Evolutionary conservation across 2,113 vertebrate species (phyloP), one percentile per base, ranked within the genome.

Genomic region (Nycticebus coucang): DNA sequence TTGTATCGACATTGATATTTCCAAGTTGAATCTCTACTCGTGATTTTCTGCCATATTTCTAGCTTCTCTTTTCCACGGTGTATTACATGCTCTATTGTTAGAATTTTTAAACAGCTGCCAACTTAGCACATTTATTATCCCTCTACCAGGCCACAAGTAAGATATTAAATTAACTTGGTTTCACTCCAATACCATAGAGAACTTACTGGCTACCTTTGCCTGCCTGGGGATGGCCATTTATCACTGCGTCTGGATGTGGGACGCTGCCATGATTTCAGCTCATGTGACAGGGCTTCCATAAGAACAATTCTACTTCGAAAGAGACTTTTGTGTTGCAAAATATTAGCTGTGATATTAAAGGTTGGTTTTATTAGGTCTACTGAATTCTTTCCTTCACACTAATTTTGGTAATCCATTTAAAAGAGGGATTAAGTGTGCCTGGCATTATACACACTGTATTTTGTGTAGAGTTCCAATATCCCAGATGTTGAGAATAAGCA

Each of bases 21-120:
- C 94, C 71, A 93, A 96, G 50, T 28, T 97, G 97, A 98, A 96
- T 95, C 93, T 95, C 81, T 91, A 62, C 91, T 95, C 87, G 92
- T n/a, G n/a, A 87, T 24, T 97, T 96, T 55, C 69, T 97, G 90
- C 80, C 77, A 81, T 93, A 96, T 74, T 97, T 89, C 13, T 97
- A 97, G 87, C 60, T 4, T 93, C 30, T 90, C 96, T 80, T 95
- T 98, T 94, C 91, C 90, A 94, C n/a, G 78, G 83, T 74, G 81
- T 11, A 71, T 87, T 79, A 55, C 87, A 74, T 92, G 7, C 15
- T 82, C 80, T 88, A 50, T 91, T 3, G 0, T 96, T 57, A 45
- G 74, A 81, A 79, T 84, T 95, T 93, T 89, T 71, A 95, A 95
- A 90, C 83, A 87, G 37, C 64, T 97, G 90, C 80, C 96, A 97